These are phyloP conservation scores for Bombus balteatus DNA, from an alignment of 1,140 invertebrate genomes.

Conservation along the genomic window DNA sequence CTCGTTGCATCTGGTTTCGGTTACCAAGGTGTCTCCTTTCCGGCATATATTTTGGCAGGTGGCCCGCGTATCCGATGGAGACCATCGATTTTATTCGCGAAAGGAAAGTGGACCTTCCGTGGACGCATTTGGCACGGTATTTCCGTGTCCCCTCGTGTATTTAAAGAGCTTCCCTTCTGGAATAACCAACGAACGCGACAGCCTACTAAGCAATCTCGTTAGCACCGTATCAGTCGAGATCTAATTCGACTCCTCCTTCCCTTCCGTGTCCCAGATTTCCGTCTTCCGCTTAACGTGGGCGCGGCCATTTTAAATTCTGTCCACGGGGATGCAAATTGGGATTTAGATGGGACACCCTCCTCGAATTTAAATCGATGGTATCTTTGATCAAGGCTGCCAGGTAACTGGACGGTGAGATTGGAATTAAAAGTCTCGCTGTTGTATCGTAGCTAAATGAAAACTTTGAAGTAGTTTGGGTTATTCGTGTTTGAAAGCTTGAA, in stretches of 20 bases:
- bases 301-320: conserved; percentile 48
- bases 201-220: conserved; percentile 29
- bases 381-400: neutral
- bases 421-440: neutral
- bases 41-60: conserved; percentile 64
- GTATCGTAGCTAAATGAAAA: neutral
- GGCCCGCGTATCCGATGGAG: conserved; percentile 53
- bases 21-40: conserved; percentile 33
- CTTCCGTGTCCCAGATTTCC: conserved; percentile 15
- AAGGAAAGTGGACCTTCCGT: conserved; percentile 57
- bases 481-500: neutral
- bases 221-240: neutral
- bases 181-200: neutral
- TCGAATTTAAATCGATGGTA: neutral
- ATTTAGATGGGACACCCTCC: neutral
- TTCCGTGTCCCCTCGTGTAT: neutral
- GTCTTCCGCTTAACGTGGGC: neutral
- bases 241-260: neutral
- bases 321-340: conserved; percentile 4
- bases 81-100: conserved; percentile 64
- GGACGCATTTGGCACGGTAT: conserved; percentile 34
- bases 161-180: neutral
- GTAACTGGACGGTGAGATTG: neutral
- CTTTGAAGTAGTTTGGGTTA: neutral
- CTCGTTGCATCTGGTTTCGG: neutral